Conservation (phyloP, 1,140 invertebrate genomes). For the Streblospio benedicti region DNA sequence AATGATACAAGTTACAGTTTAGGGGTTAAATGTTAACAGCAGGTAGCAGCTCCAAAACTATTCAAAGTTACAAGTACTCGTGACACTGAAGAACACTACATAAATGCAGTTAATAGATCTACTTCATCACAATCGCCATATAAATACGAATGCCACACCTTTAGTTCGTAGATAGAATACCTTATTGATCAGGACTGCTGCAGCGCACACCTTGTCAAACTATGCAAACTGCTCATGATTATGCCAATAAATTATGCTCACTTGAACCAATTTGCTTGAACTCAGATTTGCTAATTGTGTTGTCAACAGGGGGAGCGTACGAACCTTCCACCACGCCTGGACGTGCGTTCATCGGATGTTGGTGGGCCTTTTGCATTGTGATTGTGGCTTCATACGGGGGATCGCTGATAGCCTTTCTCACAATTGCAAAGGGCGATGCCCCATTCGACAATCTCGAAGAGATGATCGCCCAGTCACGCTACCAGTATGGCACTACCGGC, state of each 20-base stretch:
- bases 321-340: conserved; percentile 23
- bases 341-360: conserved; percentile 23
- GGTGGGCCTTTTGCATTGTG: conserved; percentile 30
- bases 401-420: conserved; percentile 30
- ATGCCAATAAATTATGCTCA: not conserved
- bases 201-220: not conserved
- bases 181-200: no score
- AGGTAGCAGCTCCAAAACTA: no score
- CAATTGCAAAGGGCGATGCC: conserved; percentile 24
- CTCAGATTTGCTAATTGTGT: not conserved
- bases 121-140: not conserved
- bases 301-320: conserved; percentile 19
- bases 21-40: no score
- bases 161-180: no score
- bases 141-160: not conserved
- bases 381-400: conserved; percentile 28
- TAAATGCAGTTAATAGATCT: not conserved
- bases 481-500: conserved; percentile 18
- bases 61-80: no score
- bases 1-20: no score
- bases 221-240: not conserved
- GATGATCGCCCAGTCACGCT: conserved; percentile 26
- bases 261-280: not conserved
- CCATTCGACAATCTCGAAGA: conserved; percentile 24
- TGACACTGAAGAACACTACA: no score